Evolutionary conservation across 2,113 vertebrate species (phyloP).

Genomic region (Oreocharis arfaki): DNA sequence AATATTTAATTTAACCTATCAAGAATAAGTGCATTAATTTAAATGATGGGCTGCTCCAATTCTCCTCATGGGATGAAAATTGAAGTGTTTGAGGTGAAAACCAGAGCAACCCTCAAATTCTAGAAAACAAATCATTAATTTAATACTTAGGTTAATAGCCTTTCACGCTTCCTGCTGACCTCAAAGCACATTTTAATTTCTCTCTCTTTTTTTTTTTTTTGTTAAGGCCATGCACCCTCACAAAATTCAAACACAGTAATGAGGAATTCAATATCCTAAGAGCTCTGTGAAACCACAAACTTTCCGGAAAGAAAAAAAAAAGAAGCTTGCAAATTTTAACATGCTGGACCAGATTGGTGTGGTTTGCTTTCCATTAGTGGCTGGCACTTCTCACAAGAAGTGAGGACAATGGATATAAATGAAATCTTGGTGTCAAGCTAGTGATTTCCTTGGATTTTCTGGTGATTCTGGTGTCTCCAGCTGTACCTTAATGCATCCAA

Average conservation of each 20-base stretch:
- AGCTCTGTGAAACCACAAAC: background rate
- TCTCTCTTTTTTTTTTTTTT: background rate
- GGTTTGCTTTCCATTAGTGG: background rate
- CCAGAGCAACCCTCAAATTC: background rate
- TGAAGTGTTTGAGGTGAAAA: background rate
- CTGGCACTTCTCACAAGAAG: background rate
- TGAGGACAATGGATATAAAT: background rate
- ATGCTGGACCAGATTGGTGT: background rate
- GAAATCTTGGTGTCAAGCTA: background rate
- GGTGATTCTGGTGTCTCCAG: background rate
- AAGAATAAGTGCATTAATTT: background rate
- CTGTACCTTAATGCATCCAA: background rate
- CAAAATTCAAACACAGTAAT: background rate
- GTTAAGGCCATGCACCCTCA: background rate
- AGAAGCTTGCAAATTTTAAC: background rate
- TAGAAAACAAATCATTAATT: background rate
- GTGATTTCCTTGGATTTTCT: background rate
- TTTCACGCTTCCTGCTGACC: background rate
- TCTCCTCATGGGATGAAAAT: background rate
- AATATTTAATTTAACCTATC: background rate
- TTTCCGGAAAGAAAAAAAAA: background rate
- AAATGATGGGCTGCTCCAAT: background rate
- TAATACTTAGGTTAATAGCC: background rate
- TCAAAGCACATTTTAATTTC: background rate
- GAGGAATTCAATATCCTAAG: background rate